Base-by-base conservation (phyloP, 2,797 vertebrate species). In the Sebastes taczanowskii region DNA sequence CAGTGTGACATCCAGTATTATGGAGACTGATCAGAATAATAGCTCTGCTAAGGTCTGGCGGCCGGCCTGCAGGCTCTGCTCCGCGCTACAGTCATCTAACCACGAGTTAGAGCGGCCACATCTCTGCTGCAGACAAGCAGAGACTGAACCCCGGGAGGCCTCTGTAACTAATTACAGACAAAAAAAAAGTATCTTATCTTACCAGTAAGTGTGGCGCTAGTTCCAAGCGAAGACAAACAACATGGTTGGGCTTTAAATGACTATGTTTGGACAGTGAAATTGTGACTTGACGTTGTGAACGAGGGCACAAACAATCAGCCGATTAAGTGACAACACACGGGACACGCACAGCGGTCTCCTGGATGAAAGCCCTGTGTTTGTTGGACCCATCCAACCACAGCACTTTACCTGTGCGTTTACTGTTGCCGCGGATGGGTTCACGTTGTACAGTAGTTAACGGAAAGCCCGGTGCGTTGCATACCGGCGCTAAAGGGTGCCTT, bases 1-100 rank as follows among this genome's bases (percentile, higher is more conserved):
- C 77, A 52, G 65, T 56, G 68, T 86, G 89, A 85, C 82, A 77
- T 82, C 62, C 74, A 66, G 68, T 63, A 74, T 88, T 83, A 81
- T 55, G 38, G 74, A 89, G 88, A 88, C 77, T 90, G 89, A 93
- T 90, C 86, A 85, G 69, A 89, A 83, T 91, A 91, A 92, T 91
- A 63, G 84, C 84, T 64, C 79, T 75, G 77, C 81, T 78, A 72
- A 84, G 80, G 77, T 84, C 75, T 74, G 87, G 84, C 74, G 11
- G 32, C 5, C n/a, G 58, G 82, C 80, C 78, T 67, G 60, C 32
- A 64, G 63, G 77, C 77, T 69, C 27, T 34, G 62, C 66, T 81
- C 30, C 55, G 25, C 53, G 58, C 52, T 59, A 38, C 71, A 42
- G 67, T 83, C 25, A 83, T 70, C 69, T 59, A 53, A 87, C 86